Percentiles rank a stretch among this genome's conserved stretches.
phyloP scores from a whole-genome alignment of 2,888 invertebrate genomes.

The Caenorhabditis sp. region DNA sequence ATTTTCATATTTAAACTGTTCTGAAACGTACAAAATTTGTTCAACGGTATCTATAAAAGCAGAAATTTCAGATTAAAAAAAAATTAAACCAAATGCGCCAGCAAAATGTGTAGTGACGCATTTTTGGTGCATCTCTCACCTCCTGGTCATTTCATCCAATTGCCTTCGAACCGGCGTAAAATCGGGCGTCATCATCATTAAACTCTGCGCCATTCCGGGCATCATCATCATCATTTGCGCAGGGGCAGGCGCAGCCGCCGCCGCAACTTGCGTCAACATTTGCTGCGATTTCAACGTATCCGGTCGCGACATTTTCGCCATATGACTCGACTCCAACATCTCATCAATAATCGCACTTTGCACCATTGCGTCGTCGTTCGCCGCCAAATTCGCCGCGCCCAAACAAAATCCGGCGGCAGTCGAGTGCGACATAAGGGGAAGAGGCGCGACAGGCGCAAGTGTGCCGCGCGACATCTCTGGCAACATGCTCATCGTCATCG shows the following conservation, averaged over 20 bases:
- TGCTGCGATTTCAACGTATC: constrained; percentile 19
- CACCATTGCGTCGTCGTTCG: constrained; percentile 41
- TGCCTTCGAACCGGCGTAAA: constrained; percentile 50
- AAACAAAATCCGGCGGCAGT: constrained; percentile 62
- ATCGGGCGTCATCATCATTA: constrained; percentile 42
- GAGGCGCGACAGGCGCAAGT: constrained; percentile 72
- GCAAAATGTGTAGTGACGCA: too few species aligned
- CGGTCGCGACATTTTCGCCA: constrained; percentile 58
- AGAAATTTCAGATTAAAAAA: too few species aligned
- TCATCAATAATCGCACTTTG: constrained; percentile 52
- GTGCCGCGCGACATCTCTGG: constrained; percentile 45
- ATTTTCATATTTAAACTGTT: too few species aligned
- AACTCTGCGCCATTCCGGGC: constrained; percentile 50
- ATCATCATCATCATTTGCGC: constrained; percentile 9
- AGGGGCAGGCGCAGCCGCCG: constrained; percentile 4
- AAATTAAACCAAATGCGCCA: too few species aligned
- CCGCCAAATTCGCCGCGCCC: constrained; percentile 13
- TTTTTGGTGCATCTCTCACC: constrained; percentile 14
- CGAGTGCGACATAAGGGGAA: constrained; percentile 64
- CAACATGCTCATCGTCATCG: constrained; percentile 77
- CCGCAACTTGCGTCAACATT: not conserved
- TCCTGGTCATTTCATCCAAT: constrained; percentile 54
- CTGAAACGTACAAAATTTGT: too few species aligned
- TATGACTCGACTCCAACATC: constrained; percentile 55
- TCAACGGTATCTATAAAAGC: too few species aligned